A percentile compares a stretch with the other conserved stretches of the same genome.
Conservation (phyloP, 2,888 invertebrate species). For the Drosophila eohydei region DNA sequence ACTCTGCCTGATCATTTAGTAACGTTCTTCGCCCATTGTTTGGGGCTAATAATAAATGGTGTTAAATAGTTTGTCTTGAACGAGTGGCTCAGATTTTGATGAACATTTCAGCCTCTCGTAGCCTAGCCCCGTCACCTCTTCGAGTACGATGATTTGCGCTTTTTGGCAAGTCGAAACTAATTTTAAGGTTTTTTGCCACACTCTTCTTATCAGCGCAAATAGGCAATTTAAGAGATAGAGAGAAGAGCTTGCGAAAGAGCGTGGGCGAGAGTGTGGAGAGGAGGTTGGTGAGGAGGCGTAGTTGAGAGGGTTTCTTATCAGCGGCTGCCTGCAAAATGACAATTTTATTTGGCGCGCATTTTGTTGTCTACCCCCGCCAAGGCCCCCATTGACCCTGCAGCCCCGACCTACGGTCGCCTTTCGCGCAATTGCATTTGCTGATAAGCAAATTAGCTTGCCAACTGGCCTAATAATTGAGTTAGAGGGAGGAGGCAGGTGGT, state of each 20-base stretch:
- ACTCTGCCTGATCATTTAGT: constrained; percentile 30
- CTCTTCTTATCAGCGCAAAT: constrained; percentile 45
- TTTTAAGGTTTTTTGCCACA: constrained; percentile 24
- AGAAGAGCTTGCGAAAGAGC: not conserved
- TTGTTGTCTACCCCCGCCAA: constrained; percentile 18
- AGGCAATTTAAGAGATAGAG: constrained; percentile 6
- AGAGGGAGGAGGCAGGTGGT: not conserved
- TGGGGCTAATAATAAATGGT: constrained; percentile 61
- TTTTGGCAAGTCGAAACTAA: constrained; percentile 38
- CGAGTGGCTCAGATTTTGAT: constrained; percentile 11
- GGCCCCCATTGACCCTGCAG: not conserved
- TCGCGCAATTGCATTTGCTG: constrained; percentile 49
- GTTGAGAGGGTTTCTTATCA: constrained; percentile 53
- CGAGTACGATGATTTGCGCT: constrained; percentile 41
- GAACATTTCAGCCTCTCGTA: constrained; percentile 3
- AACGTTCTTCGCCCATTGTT: constrained; percentile 20
- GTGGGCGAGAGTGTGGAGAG: not conserved
- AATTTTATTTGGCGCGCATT: constrained; percentile 75
- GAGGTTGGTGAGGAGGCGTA: not conserved
- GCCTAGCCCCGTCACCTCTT: not conserved
- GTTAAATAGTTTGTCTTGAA: constrained; percentile 68
- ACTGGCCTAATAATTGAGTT: constrained; percentile 68
- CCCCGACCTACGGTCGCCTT: constrained; percentile 9
- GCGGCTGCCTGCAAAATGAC: constrained; percentile 59
- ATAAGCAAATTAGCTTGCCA: constrained; percentile 78